Evolutionary conservation across 2,888 invertebrate species (phyloP), one percentile per base, ranked within the genome.

Genomic region (Dolomedes plantarius): DNA sequence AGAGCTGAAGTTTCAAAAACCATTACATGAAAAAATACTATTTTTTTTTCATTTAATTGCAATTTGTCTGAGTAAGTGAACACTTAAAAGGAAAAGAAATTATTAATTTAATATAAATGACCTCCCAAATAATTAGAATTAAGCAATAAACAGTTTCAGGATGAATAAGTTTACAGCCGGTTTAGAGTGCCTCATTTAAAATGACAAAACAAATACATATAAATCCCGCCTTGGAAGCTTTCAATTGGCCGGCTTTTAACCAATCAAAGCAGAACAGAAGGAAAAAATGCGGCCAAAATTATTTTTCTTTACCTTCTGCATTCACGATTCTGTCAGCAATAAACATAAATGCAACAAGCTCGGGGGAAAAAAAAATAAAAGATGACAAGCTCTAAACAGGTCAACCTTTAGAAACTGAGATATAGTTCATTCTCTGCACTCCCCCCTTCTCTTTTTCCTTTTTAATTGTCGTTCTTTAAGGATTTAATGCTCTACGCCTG

Each of bases 251-350:
- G 16, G 23, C 23, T 56, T 56, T 56, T 6, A 56, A 6, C 56
- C 56, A 56, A 56, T 56, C 56, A 23, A 56, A 19, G 23, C 23
- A 1, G n/a, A 5, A 1, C 5, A 56, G 5, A 6, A 23, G 23
- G 56, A 56, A 56, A 56, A 56, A 56, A 56, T 56, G 56, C 56
- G 56, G 56, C 16, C 56, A 56, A 46, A 46, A 36, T 36, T 9
- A 2, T 46, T 46, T 56, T 56, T 56, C 56, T 23, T 23, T 23
- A 2, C 56, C 16, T 56, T 1, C 7, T 6, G 23, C 23, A 16
- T 56, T 46, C 23, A 16, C 16, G 1, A 23, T 56, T 56, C 23
- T 56, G 23, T 23, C 56, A 23, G 56, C 23, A 23, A 23, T 56
- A 56, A 19, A 56, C 56, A 56, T 16, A 56, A 56, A 56, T 1